A percentile compares a stretch with the other conserved stretches of the same genome.
Evolutionary conservation across 1,140 invertebrate genomes (phyloP).

Genomic region (Cydia strobilella): DNA sequence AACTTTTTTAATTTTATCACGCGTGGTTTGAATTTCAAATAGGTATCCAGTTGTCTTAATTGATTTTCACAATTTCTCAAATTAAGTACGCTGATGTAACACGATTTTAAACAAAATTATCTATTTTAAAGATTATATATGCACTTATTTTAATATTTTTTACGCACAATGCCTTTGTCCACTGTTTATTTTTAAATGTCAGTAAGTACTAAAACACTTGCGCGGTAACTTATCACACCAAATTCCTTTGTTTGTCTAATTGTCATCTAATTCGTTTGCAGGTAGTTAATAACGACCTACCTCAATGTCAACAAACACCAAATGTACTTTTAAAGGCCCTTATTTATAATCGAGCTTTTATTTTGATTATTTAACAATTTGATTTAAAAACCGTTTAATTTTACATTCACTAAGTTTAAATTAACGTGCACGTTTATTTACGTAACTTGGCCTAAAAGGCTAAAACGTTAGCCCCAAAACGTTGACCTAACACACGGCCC

Average conservation of each 20-base stretch:
- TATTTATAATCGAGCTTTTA: not conserved
- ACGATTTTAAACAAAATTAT: not conserved
- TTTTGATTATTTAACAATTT: not conserved
- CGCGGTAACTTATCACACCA: not conserved
- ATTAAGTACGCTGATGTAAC: not conserved
- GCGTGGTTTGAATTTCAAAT: not conserved
- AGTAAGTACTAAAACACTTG: not conserved
- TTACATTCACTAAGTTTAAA: not conserved
- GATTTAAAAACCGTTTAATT: not conserved
- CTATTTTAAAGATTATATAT: too few relatives aligned
- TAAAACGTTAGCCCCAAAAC: conserved; percentile 31
- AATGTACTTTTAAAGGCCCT: not conserved
- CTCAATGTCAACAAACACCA: conserved; percentile 8
- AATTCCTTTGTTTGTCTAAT: not conserved
- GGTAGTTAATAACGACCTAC: not conserved
- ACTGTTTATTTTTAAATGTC: not conserved
- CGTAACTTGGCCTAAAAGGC: conserved; percentile 36
- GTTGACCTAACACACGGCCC: conserved; percentile 36
- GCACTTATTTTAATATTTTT: too few relatives aligned
- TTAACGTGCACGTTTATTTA: conserved; percentile 17
- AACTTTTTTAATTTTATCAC: conserved; percentile 33
- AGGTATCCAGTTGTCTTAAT: not conserved
- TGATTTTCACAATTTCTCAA: not conserved
- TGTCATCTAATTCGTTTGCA: not conserved
- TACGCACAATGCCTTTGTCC: too few relatives aligned